A percentile compares a stretch with the other conserved stretches of the same genome.
Evolutionary conservation across 2,797 vertebrate genomes (phyloP).

Genomic region (Sparidentex hasta): DNA sequence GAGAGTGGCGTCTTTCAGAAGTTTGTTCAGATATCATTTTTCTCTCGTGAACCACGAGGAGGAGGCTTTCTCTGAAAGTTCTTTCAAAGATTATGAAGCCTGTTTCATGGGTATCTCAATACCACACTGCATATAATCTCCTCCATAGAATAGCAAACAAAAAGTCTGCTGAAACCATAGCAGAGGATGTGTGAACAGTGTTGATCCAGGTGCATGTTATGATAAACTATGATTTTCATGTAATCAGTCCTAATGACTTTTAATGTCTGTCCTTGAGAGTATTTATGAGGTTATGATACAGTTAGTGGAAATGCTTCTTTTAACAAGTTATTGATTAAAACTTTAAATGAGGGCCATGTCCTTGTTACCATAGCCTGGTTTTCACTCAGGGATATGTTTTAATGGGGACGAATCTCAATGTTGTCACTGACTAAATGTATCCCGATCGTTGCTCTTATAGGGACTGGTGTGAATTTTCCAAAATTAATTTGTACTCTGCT

Average conservation of each 20-base stretch:
- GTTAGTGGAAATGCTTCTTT: background rate
- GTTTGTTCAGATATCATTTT: conserved; percentile 61
- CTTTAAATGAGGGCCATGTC: background rate
- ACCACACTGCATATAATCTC: conserved; percentile 59
- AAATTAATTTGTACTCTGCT: background rate
- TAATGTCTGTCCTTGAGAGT: background rate
- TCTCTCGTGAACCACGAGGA: conserved; percentile 43
- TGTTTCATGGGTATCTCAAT: conserved; percentile 65
- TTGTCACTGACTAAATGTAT: background rate
- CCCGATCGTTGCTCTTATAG: no score
- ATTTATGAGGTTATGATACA: background rate
- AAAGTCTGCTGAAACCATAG: conserved; percentile 35
- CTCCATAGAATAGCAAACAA: conserved; percentile 43
- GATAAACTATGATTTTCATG: background rate
- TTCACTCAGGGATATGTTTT: background rate
- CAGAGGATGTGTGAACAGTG: background rate
- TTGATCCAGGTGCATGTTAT: conserved; percentile 5
- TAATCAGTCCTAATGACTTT: background rate
- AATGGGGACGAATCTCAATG: background rate
- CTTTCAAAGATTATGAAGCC: conserved; percentile 66
- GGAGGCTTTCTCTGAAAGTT: conserved; percentile 22
- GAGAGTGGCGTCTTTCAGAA: conserved; percentile 54
- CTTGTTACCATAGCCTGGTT: background rate
- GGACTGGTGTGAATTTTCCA: background rate
- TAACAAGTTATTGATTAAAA: no score